phyloP scores from a whole-genome alignment of 1,140 invertebrate species.

The Parapsyche elsis region DNA sequence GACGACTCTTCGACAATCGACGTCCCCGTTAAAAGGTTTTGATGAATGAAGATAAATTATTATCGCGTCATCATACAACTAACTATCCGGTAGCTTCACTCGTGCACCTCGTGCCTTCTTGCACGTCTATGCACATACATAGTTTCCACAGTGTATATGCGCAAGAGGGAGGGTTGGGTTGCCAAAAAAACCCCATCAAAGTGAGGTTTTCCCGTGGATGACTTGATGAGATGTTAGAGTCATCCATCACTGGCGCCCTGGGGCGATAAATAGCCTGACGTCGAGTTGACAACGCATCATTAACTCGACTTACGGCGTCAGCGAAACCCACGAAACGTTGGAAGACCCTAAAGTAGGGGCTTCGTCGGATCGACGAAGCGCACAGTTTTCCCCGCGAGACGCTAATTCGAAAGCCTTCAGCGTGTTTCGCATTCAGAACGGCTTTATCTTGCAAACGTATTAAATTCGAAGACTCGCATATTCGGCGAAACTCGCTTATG shows the following conservation, averaged over 20 bases:
- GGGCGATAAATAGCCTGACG: conserved; percentile 46
- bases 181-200: conserved; percentile 2
- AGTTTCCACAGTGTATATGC: neutral
- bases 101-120: neutral
- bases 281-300: conserved; percentile 46
- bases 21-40: conserved; percentile 17
- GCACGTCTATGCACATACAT: neutral
- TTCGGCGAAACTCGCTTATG: too few species aligned
- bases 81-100: neutral
- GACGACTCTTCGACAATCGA: conserved; percentile 10
- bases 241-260: conserved; percentile 41
- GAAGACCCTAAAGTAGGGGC: neutral
- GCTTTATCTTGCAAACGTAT: neutral
- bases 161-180: neutral
- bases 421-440: neutral
- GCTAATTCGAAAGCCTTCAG: neutral
- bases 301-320: conserved; percentile 41
- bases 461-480: too few species aligned
- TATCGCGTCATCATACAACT: conserved; percentile 3
- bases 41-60: conserved; percentile 32
- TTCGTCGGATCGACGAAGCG: neutral
- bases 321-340: neutral
- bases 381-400: neutral
- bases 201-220: conserved; percentile 39
- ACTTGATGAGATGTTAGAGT: conserved; percentile 43